phyloP scores from a whole-genome alignment of 2,888 invertebrate species.

The Augiades crinisus region DNA sequence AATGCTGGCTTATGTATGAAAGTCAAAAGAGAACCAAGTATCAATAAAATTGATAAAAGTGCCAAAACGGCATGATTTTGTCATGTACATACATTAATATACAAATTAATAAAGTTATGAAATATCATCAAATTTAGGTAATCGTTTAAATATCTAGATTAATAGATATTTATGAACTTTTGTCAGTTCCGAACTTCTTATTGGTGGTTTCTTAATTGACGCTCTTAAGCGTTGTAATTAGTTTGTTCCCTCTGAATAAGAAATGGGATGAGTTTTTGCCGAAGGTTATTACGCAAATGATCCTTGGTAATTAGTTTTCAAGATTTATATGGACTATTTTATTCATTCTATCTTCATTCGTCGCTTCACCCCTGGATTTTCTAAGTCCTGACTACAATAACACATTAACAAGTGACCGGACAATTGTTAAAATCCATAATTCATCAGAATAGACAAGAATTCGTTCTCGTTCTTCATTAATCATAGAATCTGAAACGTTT shows the following conservation, averaged over 20 bases:
- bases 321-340: no score
- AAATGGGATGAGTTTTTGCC: conserved; percentile 13
- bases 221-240: conserved; percentile 11
- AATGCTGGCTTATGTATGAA: no score
- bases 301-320: conserved; percentile 5
- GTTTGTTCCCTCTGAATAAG: conserved; percentile 10
- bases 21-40: no score
- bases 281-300: conserved; percentile 14
- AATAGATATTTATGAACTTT: conserved; percentile 11
- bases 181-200: conserved; percentile 10
- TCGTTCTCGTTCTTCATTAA: no score
- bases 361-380: no score
- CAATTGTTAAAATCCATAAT: no score
- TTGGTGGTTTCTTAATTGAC: conserved; percentile 6
- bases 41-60: conserved; percentile 12
- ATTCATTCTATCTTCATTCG: no score
- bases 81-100: no score
- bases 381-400: no score
- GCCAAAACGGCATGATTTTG: conserved; percentile 6
- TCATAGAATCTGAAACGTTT: no score
- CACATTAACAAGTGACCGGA: no score
- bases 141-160: conserved; percentile 4
- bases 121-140: not conserved
- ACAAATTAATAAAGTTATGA: not conserved
- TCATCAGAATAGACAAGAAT: no score